Conservation (phyloP, 1,140 invertebrate species). For the Lamellibrachia luymesi region DNA sequence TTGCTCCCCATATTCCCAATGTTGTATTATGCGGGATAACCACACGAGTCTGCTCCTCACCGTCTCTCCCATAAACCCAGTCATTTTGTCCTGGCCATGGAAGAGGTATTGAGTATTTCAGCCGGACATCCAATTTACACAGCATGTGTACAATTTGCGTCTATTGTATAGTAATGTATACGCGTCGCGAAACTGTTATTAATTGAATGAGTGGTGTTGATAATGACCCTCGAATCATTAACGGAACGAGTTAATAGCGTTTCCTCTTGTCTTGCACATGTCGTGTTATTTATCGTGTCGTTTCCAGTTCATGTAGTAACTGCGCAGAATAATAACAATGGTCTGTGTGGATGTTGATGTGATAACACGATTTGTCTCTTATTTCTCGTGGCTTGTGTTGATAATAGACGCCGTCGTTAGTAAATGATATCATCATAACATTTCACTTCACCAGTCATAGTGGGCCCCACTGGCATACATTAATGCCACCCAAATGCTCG, state of each 20-base stretch:
- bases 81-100: not conserved
- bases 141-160: not conserved
- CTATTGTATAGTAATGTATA: not conserved
- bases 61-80: not conserved
- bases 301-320: not conserved
- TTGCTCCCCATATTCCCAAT: not conserved
- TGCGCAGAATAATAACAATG: not conserved
- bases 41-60: not conserved
- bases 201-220: not conserved
- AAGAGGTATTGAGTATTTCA: not conserved
- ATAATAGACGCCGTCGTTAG: not conserved
- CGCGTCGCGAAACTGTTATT: not conserved
- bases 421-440: not conserved
- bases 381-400: not conserved
- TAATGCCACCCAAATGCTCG: not conserved
- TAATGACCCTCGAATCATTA: not conserved
- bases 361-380: not conserved
- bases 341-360: not conserved
- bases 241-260: not conserved
- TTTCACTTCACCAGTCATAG: not conserved
- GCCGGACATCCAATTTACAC: not conserved
- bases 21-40: not conserved
- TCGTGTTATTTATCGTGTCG: not conserved
- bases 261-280: not conserved
- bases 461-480: not conserved